Percentiles rank a stretch among this genome's conserved stretches.
phyloP scores from a whole-genome alignment of 2,797 vertebrate genomes.

The Nyctalus aviator region DNA sequence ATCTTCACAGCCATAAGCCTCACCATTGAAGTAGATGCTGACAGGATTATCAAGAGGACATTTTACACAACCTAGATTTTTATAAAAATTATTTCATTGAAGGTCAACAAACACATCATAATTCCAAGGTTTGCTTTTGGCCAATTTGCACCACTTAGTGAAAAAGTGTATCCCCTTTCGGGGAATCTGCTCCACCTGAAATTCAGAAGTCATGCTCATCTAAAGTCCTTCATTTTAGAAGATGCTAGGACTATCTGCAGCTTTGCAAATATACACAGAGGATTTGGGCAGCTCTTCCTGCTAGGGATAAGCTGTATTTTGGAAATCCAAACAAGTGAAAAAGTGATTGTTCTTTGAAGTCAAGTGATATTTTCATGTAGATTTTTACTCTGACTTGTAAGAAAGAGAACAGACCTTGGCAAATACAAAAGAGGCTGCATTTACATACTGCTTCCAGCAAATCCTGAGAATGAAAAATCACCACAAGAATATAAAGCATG shows the following conservation, averaged over 20 bases:
- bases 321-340: constrained; percentile 61
- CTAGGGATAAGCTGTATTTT: constrained; percentile 1
- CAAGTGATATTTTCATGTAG: constrained; percentile 67
- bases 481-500: constrained; percentile 65
- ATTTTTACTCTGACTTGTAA: constrained; percentile 60
- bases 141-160: constrained; percentile 63
- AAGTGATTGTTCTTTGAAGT: constrained; percentile 70
- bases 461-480: constrained; percentile 64
- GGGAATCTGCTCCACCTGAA: constrained; percentile 60
- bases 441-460: constrained; percentile 69
- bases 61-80: background rate
- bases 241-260: background rate
- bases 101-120: background rate
- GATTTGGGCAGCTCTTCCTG: constrained; percentile 45
- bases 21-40: background rate
- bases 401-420: constrained; percentile 56
- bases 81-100: background rate
- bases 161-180: constrained; percentile 24
- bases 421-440: constrained; percentile 36
- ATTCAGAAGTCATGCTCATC: constrained; percentile 55
- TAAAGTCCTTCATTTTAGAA: constrained; percentile 55
- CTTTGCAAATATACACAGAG: constrained; percentile 52
- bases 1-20: background rate
- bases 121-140: constrained; percentile 63
- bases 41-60: background rate